These are phyloP conservation scores for Carollia perspicillata DNA, from an alignment of 2,113 vertebrate genomes.

Conservation along the genomic window DNA sequence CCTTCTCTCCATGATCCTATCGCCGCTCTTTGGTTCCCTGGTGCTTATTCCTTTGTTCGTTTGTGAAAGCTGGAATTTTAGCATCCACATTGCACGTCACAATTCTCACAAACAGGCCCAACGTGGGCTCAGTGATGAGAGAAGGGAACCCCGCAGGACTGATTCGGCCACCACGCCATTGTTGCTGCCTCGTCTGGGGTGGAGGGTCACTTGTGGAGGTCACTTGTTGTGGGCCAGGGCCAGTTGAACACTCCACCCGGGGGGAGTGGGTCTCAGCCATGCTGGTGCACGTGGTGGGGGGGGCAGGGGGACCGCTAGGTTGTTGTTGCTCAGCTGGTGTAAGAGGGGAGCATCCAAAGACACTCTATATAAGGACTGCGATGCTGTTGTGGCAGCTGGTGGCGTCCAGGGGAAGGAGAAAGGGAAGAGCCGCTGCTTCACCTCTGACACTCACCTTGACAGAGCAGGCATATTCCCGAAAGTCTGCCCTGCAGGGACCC, in stretches of 20 bases:
- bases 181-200: neutral
- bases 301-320: neutral
- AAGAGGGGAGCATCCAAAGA: neutral
- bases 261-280: neutral
- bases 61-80: neutral
- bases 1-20: neutral
- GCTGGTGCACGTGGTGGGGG: too few species aligned
- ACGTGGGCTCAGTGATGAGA: neutral
- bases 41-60: neutral
- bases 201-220: neutral
- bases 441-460: neutral
- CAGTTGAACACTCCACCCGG: too few species aligned
- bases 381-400: too few species aligned
- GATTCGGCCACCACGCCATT: too few species aligned
- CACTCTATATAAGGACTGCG: too few species aligned
- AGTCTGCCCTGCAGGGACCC: neutral
- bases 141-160: neutral
- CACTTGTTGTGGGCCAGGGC: too few species aligned
- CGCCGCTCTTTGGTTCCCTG: neutral
- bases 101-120: neutral
- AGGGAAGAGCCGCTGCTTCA: neutral
- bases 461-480: neutral
- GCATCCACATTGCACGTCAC: too few species aligned
- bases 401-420: neutral
- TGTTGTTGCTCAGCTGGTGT: neutral